Conservation (phyloP, 2,113 vertebrate species). For the Sebastes fasciatus region DNA sequence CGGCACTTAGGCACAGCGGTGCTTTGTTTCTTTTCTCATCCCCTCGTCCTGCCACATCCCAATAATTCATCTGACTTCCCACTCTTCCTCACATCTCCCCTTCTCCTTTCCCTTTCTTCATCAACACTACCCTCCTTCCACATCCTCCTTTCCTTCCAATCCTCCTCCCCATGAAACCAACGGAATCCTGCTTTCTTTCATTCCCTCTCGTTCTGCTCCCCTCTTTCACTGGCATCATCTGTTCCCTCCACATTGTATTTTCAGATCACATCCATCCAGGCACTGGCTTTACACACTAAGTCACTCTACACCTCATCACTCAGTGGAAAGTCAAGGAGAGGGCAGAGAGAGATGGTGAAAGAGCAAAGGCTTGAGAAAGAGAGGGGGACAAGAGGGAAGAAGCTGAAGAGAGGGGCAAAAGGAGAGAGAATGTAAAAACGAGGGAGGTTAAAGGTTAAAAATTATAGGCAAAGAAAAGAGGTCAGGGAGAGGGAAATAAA, state of each 20-base stretch:
- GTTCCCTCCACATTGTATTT: slow-evolving; percentile 61
- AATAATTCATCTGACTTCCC: not conserved
- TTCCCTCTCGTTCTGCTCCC: not conserved
- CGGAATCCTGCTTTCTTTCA: slow-evolving; percentile 17
- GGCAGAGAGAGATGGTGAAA: slow-evolving; percentile 48
- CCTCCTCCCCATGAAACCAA: slow-evolving; percentile 1
- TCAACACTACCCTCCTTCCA: not conserved
- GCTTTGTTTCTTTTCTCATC: not conserved
- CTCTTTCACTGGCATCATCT: slow-evolving; percentile 44
- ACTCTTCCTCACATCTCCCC: not conserved
- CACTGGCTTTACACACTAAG: slow-evolving; percentile 68
- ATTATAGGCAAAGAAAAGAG: slow-evolving; percentile 41
- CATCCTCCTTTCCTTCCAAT: not conserved
- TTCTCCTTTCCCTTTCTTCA: not conserved
- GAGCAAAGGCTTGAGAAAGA: slow-evolving; percentile 20
- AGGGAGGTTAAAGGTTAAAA: slow-evolving; percentile 53
- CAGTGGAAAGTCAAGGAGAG: slow-evolving; percentile 66
- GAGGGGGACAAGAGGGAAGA: not conserved
- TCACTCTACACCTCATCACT: slow-evolving; percentile 72
- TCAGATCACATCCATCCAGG: slow-evolving; percentile 67
- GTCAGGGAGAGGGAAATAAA: slow-evolving; percentile 17
- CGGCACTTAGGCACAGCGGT: not conserved
- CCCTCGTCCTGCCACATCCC: not conserved
- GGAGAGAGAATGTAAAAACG: slow-evolving; percentile 18
- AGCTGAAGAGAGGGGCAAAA: slow-evolving; percentile 18